A percentile compares a stretch with the other conserved stretches of the same genome.
phyloP scores from a whole-genome alignment of 2,888 invertebrate species.

The Blastobasis adustella region DNA sequence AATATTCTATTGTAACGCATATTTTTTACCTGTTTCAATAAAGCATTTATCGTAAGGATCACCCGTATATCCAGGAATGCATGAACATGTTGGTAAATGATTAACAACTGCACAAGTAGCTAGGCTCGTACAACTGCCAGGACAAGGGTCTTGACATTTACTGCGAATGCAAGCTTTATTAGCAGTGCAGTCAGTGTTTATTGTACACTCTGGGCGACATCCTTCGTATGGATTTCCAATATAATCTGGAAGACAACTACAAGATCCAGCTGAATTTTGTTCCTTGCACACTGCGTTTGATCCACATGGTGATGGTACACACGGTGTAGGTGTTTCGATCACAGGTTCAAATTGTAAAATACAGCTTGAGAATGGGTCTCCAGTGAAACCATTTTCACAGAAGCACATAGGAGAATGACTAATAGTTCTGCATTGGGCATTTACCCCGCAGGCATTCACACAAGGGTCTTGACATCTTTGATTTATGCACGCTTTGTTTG shows the following conservation, averaged over 20 bases:
- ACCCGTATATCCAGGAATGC: conserved; percentile 80
- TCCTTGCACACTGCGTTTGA: conserved; percentile 78
- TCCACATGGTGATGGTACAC: conserved; percentile 78
- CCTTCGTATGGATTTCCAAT: conserved; percentile 87
- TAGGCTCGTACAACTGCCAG: conserved; percentile 83
- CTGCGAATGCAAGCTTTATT: conserved; percentile 81
- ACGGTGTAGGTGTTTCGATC: conserved; percentile 68
- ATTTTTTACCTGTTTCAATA: conserved; percentile 38
- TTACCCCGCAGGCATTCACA: conserved; percentile 80
- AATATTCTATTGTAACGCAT: not conserved
- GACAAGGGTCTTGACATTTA: conserved; percentile 86
- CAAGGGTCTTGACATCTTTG: conserved; percentile 81
- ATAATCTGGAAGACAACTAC: conserved; percentile 81
- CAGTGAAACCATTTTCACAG: conserved; percentile 78
- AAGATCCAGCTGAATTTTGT: conserved; percentile 76
- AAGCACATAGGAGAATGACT: conserved; percentile 86
- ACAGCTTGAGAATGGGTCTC: conserved; percentile 81
- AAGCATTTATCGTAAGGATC: conserved; percentile 82
- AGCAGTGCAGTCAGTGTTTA: conserved; percentile 82
- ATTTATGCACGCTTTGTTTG: conserved; percentile 78
- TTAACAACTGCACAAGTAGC: conserved; percentile 83
- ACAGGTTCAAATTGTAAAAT: conserved; percentile 48
- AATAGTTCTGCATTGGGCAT: conserved; percentile 81
- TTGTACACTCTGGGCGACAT: conserved; percentile 83
- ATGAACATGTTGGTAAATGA: conserved; percentile 81